Percentiles rank a stretch among this genome's conserved stretches.
phyloP scores from a whole-genome alignment of 2,797 vertebrate species.

The Arrhamphus sclerolepis region DNA sequence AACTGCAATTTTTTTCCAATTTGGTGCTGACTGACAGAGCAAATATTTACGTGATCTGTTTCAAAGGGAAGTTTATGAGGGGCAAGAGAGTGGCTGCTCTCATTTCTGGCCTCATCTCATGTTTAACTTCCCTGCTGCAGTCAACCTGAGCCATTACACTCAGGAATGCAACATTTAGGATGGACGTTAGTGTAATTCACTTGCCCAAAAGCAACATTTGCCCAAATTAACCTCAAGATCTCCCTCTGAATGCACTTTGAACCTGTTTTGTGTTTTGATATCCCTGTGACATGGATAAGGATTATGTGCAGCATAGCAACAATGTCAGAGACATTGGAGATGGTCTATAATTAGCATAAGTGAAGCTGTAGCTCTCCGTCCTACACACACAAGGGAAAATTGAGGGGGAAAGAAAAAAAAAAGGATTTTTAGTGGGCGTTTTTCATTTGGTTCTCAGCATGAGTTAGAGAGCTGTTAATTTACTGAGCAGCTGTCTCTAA shows the following conservation, averaged over 20 bases:
- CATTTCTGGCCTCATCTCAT: conserved; percentile 23
- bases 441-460: conserved; percentile 24
- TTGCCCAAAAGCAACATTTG: conserved; percentile 13
- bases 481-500: conserved; percentile 10
- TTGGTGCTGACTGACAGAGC: conserved; percentile 37
- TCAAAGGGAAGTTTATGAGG: conserved; percentile 39
- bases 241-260: not conserved
- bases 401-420: conserved; percentile 9
- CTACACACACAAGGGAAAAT: conserved; percentile 51
- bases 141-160: too few species aligned
- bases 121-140: conserved; percentile 20
- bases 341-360: conserved; percentile 70
- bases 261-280: too few species aligned
- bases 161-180: conserved; percentile 1
- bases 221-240: conserved; percentile 4
- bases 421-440: conserved; percentile 47
- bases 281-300: conserved; percentile 29
- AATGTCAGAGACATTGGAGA: conserved; percentile 49
- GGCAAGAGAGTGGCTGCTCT: conserved; percentile 27
- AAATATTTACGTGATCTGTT: conserved; percentile 48
- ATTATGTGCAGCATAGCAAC: conserved; percentile 66
- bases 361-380: conserved; percentile 63
- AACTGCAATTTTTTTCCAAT: conserved; percentile 25
- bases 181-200: conserved; percentile 15
- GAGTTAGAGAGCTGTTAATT: conserved; percentile 38